A percentile compares a stretch with the other conserved stretches of the same genome.
These are phyloP conservation scores for Pristionchus mayeri DNA, from an alignment of 2,888 invertebrate species.

Conservation along the genomic window DNA sequence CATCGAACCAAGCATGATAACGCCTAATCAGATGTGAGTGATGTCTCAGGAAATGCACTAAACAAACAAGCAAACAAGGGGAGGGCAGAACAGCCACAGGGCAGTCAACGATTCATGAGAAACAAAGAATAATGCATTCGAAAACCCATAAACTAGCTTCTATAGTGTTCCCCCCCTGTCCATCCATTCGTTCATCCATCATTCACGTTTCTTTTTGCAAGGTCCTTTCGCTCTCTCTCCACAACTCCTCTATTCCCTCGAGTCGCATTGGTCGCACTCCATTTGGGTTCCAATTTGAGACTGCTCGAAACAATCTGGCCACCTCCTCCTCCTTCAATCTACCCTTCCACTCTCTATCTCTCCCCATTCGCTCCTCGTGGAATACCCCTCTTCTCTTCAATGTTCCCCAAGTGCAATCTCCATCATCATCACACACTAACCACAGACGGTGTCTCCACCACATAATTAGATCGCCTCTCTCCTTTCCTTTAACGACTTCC, in stretches of 20 bases:
- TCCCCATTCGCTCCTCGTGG: neutral
- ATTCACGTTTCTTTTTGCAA: slow-evolving; percentile 42
- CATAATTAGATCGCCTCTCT: slow-evolving; percentile 32
- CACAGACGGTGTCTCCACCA: slow-evolving; percentile 1
- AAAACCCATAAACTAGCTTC: too few relatives aligned
- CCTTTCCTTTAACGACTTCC: neutral
- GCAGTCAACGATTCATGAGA: too few relatives aligned
- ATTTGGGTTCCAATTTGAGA: slow-evolving; percentile 12
- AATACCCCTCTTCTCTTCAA: neutral
- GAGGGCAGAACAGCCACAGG: too few relatives aligned
- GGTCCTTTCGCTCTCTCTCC: neutral
- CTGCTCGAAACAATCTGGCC: slow-evolving; percentile 29
- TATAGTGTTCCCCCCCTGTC: neutral
- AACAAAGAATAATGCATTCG: too few relatives aligned
- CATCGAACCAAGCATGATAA: neutral
- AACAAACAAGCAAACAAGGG: too few relatives aligned
- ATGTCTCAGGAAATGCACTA: neutral
- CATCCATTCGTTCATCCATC: neutral
- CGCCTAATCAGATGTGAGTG: slow-evolving; percentile 19
- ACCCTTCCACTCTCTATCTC: neutral
- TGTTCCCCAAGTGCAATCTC: slow-evolving; percentile 31
- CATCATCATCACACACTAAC: neutral
- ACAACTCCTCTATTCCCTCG: neutral
- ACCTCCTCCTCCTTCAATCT: neutral
- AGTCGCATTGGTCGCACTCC: slow-evolving; percentile 28